phyloP scores from a whole-genome alignment of 2,113 vertebrate genomes.

The Bungarus multicinctus region DNA sequence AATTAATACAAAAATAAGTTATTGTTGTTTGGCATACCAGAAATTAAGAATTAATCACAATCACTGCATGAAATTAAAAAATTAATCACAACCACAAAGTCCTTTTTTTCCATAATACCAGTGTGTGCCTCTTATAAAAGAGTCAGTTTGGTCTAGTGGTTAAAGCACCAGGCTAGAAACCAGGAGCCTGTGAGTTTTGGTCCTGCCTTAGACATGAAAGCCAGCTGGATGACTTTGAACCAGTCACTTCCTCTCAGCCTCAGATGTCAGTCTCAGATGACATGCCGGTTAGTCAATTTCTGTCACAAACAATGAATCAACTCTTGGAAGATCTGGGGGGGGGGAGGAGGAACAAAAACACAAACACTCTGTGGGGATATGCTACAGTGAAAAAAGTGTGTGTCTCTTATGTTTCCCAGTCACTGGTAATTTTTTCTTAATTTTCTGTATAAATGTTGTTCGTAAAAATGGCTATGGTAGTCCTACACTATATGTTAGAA shows the following conservation, averaged over 20 bases:
- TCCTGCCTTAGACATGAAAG: no score
- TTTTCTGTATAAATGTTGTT: not conserved
- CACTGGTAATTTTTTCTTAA: not conserved
- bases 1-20: not conserved
- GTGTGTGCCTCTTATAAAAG: no score
- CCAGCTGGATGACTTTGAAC: not conserved
- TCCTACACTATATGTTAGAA: not conserved
- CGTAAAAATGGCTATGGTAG: not conserved
- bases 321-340: not conserved
- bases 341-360: not conserved
- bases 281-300: not conserved
- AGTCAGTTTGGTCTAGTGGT: no score
- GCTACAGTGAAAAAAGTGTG: not conserved
- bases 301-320: not conserved
- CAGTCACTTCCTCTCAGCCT: not conserved
- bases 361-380: not conserved
- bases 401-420: not conserved
- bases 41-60: not conserved
- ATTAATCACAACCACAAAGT: not conserved
- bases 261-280: not conserved
- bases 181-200: no score
- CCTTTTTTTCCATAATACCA: not conserved
- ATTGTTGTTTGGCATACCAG: not conserved
- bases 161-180: no score
- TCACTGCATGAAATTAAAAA: not conserved